Evolutionary conservation across 2,113 vertebrate species (phyloP).

Genomic region (Mohoua ochrocephala): DNA sequence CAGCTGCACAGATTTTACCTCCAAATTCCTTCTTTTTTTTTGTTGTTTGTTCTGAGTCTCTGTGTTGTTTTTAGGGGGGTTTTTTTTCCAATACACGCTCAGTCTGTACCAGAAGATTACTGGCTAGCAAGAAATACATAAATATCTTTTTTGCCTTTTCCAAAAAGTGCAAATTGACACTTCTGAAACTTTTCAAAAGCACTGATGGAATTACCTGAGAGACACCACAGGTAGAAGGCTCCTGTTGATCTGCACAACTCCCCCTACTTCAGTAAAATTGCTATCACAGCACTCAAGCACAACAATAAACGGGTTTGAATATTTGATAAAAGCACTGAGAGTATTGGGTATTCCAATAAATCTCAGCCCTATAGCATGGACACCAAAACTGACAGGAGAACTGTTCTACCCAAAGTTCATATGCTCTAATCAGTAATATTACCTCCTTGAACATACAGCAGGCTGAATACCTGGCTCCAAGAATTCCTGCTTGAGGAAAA

Average conservation of each 20-base stretch:
- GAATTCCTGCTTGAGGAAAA: neutral
- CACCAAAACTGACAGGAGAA: neutral
- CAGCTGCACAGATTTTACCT: neutral
- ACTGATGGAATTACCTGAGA: neutral
- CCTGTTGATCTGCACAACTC: neutral
- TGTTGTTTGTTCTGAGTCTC: neutral
- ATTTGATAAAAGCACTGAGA: constrained; percentile 1
- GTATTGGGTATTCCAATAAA: neutral
- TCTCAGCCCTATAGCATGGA: neutral
- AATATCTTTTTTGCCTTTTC: neutral
- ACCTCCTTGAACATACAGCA: neutral
- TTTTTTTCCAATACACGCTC: neutral
- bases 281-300: neutral
- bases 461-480: neutral
- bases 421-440: neutral
- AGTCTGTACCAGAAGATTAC: neutral
- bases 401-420: neutral
- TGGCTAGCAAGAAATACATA: neutral
- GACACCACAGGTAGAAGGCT: neutral
- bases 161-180: neutral
- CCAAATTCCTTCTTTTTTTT: neutral
- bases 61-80: neutral
- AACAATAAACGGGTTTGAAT: neutral
- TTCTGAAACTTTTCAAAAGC: neutral
- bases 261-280: neutral